These are phyloP conservation scores for Azorinus chamasolen DNA, from an alignment of 2,888 invertebrate species.

Conservation along the genomic window DNA sequence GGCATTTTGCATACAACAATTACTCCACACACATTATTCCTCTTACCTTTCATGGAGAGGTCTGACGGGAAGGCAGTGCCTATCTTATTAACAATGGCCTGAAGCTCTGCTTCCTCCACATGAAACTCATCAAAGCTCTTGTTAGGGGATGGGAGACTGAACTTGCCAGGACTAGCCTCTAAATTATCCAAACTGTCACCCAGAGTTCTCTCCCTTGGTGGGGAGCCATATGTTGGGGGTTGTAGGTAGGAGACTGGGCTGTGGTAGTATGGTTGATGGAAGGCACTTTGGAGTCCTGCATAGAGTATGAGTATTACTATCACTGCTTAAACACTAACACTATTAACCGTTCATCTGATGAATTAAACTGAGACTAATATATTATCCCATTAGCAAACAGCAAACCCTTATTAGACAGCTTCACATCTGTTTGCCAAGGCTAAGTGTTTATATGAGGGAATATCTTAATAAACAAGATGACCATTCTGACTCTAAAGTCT, in stretches of 20 bases:
- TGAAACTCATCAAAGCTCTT: constrained; percentile 72
- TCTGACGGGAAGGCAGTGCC: constrained; percentile 70
- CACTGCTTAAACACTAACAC: too few relatives aligned
- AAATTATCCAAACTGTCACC: constrained; percentile 67
- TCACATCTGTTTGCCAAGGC: too few relatives aligned
- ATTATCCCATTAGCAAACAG: too few relatives aligned
- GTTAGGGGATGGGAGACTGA: constrained; percentile 71
- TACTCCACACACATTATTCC: not conserved
- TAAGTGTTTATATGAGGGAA: too few relatives aligned
- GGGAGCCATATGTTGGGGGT: constrained; percentile 20
- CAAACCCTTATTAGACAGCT: too few relatives aligned
- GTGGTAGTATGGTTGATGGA: constrained; percentile 37
- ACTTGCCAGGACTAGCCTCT: constrained; percentile 69
- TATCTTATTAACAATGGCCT: constrained; percentile 70
- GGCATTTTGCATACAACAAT: too few relatives aligned
- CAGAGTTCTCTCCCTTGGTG: constrained; percentile 43
- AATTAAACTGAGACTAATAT: too few relatives aligned
- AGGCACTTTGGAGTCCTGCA: constrained; percentile 37
- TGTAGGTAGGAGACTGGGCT: constrained; percentile 17
- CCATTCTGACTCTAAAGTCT: too few relatives aligned
- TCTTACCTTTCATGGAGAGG: constrained; percentile 55
- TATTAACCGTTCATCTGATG: too few relatives aligned
- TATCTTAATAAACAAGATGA: too few relatives aligned
- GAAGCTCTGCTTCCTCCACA: constrained; percentile 75
- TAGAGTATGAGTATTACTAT: not conserved